Evolutionary conservation across 2,113 vertebrate species (phyloP), one percentile per base, ranked within the genome.

Genomic region (Pagrus major): DNA sequence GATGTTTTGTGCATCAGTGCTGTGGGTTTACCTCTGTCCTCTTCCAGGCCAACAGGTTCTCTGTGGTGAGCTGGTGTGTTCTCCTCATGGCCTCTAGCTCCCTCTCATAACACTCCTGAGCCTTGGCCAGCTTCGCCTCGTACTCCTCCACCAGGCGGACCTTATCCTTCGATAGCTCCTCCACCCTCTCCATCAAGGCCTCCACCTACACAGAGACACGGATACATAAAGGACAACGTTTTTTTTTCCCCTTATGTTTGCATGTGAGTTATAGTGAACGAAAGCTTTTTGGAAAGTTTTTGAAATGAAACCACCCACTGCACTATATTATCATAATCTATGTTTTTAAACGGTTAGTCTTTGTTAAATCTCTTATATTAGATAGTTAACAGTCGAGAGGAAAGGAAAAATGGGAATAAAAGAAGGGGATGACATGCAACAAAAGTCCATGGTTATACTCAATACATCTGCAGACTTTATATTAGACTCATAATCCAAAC

Each of bases 41-140:
- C 92, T 97, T 98, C 94, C 97, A 98, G 71, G 96, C 95, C 88
- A 98, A 95, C 66, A 99, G 92, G 84, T 96, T 98, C 90, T 99
- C 97, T 0, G 97, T 97, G 64, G 98, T 99, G 81, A 98, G 96
- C 85, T 97, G 96, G 80, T 99, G 98, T 0, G 97, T 98, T 46
- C 97, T 94, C 92, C 97, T 97, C 95, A 99, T 95, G 83, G 96
- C 96, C 89, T 99, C 98, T 75, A 99, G 95, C 89, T 99, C 98
- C 1, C 95, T 95, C 73, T 99, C 97, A 67, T 99, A 98, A 84
- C 97, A 99, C 56, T 95, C 95, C 78, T 98, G 97, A 16, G 97
- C 97, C 87, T 99, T 98, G 73, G 75, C 95, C 85, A 99, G 93
- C 92, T 98, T 98, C 80, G 94, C 93, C 91, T 99, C 97, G 18